phyloP scores from a whole-genome alignment of 1,140 invertebrate genomes.

The Drosophila pruinosa region DNA sequence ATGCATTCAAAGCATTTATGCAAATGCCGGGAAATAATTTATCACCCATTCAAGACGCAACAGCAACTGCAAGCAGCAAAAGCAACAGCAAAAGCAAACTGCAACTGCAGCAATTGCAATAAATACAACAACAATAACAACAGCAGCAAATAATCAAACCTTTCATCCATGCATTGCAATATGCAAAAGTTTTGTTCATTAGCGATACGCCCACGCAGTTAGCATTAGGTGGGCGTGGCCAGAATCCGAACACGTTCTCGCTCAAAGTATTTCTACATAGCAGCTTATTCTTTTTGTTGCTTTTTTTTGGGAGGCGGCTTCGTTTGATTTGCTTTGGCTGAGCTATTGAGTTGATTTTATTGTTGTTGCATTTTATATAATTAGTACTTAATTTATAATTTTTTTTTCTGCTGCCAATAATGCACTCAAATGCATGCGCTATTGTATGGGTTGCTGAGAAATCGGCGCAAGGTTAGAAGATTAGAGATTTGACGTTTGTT shows the following conservation, averaged over 20 bases:
- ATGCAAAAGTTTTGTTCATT: slow-evolving; percentile 70
- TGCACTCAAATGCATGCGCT: slow-evolving; percentile 58
- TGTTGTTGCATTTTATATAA: slow-evolving; percentile 73
- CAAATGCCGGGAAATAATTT: slow-evolving; percentile 82
- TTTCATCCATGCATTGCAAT: slow-evolving; percentile 69
- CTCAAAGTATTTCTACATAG: slow-evolving; percentile 22
- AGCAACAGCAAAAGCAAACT: slow-evolving; percentile 15
- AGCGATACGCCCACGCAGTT: slow-evolving; percentile 71
- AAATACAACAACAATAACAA: slow-evolving; percentile 35
- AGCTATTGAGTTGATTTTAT: slow-evolving; percentile 56
- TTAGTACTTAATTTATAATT: slow-evolving; percentile 80
- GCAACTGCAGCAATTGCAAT: slow-evolving; percentile 17
- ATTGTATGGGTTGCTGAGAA: slow-evolving; percentile 42
- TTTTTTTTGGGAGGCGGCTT: slow-evolving; percentile 54
- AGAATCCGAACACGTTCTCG: slow-evolving; percentile 36
- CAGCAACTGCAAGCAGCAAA: slow-evolving; percentile 23
- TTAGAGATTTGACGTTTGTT: slow-evolving; percentile 24
- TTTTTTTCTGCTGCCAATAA: slow-evolving; percentile 54
- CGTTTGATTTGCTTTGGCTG: slow-evolving; percentile 67
- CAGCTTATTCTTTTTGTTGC: slow-evolving; percentile 12
- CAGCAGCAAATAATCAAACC: slow-evolving; percentile 55
- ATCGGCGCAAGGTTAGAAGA: slow-evolving; percentile 44
- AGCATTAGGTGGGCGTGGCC: slow-evolving; percentile 62
- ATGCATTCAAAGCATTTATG: slow-evolving; percentile 82
- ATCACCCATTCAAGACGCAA: slow-evolving; percentile 79